Evolutionary conservation across 2,888 invertebrate genomes (phyloP).

Genomic region (Aphidoletes aphidimyza): DNA sequence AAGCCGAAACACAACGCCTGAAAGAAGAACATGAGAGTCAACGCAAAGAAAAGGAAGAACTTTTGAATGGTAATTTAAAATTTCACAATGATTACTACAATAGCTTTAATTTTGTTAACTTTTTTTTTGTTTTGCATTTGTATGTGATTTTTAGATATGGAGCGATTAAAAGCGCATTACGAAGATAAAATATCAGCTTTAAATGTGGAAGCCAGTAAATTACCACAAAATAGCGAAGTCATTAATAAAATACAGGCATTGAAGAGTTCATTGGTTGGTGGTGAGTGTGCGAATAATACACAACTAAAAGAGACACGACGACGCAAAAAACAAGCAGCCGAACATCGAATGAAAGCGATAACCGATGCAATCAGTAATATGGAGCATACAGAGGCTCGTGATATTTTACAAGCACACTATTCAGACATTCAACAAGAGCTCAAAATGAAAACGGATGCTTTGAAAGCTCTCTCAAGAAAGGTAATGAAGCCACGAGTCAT

Average conservation of each 20-base stretch:
- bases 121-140: neutral
- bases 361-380: constrained; percentile 71
- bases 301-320: constrained; percentile 76
- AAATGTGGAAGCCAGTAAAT: constrained; percentile 55
- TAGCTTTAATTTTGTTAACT: neutral
- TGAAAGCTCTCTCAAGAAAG: constrained; percentile 75
- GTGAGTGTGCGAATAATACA: constrained; percentile 78
- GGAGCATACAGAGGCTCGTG: constrained; percentile 76
- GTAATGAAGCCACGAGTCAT: too few species aligned
- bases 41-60: constrained; percentile 61
- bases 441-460: constrained; percentile 74
- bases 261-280: constrained; percentile 81
- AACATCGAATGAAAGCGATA: constrained; percentile 71
- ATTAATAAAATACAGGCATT: constrained; percentile 70
- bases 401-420: constrained; percentile 78
- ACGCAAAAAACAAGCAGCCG: constrained; percentile 76
- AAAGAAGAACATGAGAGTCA: constrained; percentile 61
- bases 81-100: too few species aligned
- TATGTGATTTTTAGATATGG: constrained; percentile 59
- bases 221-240: constrained; percentile 59
- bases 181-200: constrained; percentile 58
- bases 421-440: constrained; percentile 82
- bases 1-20: constrained; percentile 65
- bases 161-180: constrained; percentile 60
- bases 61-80: constrained; percentile 57